Conservation (phyloP, 2,113 vertebrate genomes). For the Prionailurus viverrinus region DNA sequence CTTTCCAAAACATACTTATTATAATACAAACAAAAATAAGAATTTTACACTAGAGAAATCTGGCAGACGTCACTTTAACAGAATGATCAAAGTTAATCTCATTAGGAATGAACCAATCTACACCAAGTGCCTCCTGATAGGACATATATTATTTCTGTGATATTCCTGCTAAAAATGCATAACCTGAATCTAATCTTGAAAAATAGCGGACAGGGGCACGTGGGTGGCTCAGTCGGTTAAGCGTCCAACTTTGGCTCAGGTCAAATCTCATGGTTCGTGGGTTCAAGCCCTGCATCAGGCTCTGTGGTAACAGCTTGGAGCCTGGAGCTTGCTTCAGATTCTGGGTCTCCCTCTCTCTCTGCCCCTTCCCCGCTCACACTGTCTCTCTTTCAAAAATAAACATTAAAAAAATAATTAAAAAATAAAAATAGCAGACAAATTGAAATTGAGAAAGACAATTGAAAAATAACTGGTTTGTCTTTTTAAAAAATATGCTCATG, state of each 20-base stretch:
- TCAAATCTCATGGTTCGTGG: too few species aligned
- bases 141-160: background rate
- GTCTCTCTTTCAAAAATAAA: too few species aligned
- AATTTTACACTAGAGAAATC: background rate
- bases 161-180: background rate
- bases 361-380: too few species aligned
- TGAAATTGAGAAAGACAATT: background rate
- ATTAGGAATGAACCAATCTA: conserved; percentile 20
- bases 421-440: background rate
- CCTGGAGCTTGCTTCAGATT: too few species aligned
- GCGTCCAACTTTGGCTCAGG: too few species aligned
- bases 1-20: background rate
- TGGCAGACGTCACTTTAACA: background rate
- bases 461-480: background rate
- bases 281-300: too few species aligned
- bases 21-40: background rate
- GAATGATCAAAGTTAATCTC: conserved; percentile 10
- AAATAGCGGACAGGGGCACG: background rate
- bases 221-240: too few species aligned
- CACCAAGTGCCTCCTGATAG: background rate
- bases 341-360: too few species aligned
- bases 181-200: background rate
- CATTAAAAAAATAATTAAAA: too few species aligned
- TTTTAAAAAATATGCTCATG: background rate
- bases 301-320: too few species aligned